These are phyloP conservation scores for Ceryle rudis DNA, from an alignment of 2,797 vertebrate species.

Conservation along the genomic window DNA sequence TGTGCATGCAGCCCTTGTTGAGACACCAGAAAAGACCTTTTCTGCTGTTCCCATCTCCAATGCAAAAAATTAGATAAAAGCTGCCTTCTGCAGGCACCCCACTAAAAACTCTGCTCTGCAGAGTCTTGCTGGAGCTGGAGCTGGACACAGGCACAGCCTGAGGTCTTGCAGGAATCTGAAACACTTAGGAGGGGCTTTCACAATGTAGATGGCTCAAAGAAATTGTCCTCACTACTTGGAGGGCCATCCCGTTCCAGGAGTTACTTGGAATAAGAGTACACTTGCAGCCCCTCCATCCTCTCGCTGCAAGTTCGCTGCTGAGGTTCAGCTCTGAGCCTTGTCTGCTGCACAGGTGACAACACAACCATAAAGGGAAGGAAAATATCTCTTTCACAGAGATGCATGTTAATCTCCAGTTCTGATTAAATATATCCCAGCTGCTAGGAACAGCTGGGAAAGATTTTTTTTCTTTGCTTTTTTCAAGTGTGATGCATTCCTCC, in stretches of 20 bases:
- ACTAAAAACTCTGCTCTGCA: not conserved
- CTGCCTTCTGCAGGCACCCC: not conserved
- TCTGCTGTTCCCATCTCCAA: not conserved
- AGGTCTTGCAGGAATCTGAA: not conserved
- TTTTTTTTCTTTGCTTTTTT: not conserved
- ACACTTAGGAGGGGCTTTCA: not conserved
- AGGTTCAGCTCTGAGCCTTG: not conserved
- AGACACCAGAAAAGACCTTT: not conserved
- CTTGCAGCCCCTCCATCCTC: not conserved
- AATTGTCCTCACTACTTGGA: not conserved
- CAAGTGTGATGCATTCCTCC: not conserved
- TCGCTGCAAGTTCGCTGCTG: not conserved
- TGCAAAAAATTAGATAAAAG: not conserved
- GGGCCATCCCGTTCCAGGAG: not conserved
- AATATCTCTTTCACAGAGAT: not conserved
- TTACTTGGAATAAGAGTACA: not conserved
- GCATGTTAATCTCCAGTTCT: not conserved
- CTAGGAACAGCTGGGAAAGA: constrained; percentile 54
- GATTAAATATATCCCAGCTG: constrained; percentile 50
- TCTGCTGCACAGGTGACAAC: not conserved
- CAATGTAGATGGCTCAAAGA: not conserved
- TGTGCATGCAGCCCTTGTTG: not conserved
- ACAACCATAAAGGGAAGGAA: not conserved
- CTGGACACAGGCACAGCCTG: not conserved
- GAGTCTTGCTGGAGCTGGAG: not conserved